phyloP scores from a whole-genome alignment of 2,113 vertebrate species.

The Psephotus haematonotus region DNA sequence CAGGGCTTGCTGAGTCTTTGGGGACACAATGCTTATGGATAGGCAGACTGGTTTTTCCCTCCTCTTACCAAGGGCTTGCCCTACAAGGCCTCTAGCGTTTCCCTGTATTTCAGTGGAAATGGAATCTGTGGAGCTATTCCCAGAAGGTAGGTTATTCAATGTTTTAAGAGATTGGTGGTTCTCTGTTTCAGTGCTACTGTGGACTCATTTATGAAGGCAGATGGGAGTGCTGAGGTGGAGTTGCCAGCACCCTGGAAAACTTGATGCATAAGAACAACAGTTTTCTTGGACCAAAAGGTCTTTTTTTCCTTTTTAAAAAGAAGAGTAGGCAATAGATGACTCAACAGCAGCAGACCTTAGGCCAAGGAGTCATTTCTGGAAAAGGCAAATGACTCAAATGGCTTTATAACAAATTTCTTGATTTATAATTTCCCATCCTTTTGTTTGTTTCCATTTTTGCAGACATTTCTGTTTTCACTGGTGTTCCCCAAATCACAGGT shows the following conservation, averaged over 20 bases:
- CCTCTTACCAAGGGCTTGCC: background rate
- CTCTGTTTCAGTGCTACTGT: background rate
- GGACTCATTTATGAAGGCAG: background rate
- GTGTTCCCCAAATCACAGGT: background rate
- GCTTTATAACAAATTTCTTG: conserved; percentile 43
- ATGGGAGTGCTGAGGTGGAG: background rate
- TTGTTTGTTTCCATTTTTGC: conserved; percentile 60
- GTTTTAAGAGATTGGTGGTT: background rate
- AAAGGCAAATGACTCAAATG: conserved; percentile 13
- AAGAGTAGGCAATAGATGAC: conserved; percentile 18
- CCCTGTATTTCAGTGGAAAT: background rate
- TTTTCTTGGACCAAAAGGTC: background rate
- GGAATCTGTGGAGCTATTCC: background rate
- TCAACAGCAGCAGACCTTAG: conserved; percentile 25
- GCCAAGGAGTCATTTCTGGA: conserved; percentile 21
- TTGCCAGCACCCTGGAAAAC: conserved; percentile 37
- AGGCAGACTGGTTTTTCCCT: background rate
- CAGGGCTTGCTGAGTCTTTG: background rate
- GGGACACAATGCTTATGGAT: background rate
- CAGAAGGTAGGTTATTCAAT: background rate
- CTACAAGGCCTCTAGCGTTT: background rate
- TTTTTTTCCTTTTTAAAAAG: background rate
- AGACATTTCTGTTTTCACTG: conserved; percentile 46
- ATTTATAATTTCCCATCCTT: conserved; percentile 59
- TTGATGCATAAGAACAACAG: background rate